Conservation (phyloP, 2,797 vertebrate species). For the Sparus aurata region DNA sequence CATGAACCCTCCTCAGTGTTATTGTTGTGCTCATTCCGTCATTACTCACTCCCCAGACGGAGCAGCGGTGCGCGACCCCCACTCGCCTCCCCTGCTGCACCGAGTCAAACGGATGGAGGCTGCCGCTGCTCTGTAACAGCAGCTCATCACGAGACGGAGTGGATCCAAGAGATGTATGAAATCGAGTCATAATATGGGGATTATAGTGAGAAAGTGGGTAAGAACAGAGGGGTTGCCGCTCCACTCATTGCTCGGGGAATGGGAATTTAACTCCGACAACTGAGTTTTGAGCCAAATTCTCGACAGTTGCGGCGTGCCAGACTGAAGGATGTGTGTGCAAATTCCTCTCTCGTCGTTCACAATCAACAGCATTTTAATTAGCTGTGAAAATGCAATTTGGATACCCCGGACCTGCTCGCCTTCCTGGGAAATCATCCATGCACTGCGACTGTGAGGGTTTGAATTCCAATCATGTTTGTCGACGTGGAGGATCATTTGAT, state of each 20-base stretch:
- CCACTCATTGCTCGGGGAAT: not conserved
- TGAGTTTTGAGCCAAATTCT: constrained; percentile 40
- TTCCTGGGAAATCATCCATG: constrained; percentile 31
- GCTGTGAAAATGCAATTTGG: constrained; percentile 46
- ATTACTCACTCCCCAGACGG: constrained; percentile 68
- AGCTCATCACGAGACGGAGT: constrained; percentile 33
- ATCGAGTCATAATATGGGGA: constrained; percentile 6
- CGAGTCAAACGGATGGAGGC: constrained; percentile 47
- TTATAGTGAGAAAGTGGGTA: constrained; percentile 13
- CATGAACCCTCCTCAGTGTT: constrained; percentile 71
- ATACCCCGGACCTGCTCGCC: constrained; percentile 1
- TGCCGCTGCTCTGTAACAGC: constrained; percentile 19
- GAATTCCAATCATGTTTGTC: constrained; percentile 17
- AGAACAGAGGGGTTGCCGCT: constrained; percentile 39
- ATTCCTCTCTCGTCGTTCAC: constrained; percentile 28
- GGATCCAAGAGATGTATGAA: not conserved
- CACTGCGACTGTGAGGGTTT: constrained; percentile 16
- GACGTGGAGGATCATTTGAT: constrained; percentile 9
- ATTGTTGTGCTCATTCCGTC: constrained; percentile 68
- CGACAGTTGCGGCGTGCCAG: constrained; percentile 20
- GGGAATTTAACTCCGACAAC: constrained; percentile 37
- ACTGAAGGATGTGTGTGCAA: constrained; percentile 29
- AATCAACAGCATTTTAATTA: constrained; percentile 44
- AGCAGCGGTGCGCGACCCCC: constrained; percentile 53
- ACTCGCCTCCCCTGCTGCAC: constrained; percentile 44